A percentile compares a stretch with the other conserved stretches of the same genome.
Evolutionary conservation across 2,797 vertebrate genomes (phyloP).

Genomic region (Neosilurus hyrtlii): DNA sequence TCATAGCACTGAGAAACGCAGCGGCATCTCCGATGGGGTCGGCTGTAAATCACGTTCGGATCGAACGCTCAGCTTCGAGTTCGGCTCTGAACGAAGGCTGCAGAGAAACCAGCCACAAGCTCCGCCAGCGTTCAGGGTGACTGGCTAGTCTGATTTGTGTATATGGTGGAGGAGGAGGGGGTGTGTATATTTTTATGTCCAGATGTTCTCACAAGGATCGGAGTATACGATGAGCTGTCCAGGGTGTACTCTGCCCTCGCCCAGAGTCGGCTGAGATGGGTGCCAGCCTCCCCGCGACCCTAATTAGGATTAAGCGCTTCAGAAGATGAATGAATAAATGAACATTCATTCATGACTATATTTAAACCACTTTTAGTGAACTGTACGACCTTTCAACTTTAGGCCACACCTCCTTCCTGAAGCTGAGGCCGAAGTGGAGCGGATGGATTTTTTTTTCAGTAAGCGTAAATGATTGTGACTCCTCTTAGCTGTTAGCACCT

Average conservation of each 20-base stretch:
- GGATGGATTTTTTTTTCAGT: background rate
- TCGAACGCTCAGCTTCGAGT: conserved; percentile 17
- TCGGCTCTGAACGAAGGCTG: background rate
- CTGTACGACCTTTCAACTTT: background rate
- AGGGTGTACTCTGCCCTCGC: too few species aligned
- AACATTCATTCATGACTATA: too few species aligned
- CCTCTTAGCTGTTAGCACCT: background rate
- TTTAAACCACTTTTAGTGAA: background rate
- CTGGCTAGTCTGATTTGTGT: background rate
- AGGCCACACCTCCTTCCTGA: background rate
- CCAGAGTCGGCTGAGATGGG: too few species aligned
- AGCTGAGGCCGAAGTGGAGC: background rate
- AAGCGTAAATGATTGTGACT: background rate
- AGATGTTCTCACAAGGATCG: background rate
- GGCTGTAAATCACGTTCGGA: conserved; percentile 7
- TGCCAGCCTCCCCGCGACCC: too few species aligned
- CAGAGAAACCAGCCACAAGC: background rate
- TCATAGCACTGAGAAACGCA: background rate
- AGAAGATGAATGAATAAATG: too few species aligned
- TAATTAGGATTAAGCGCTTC: too few species aligned
- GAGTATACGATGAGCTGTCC: background rate
- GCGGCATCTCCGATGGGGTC: conserved; percentile 2
- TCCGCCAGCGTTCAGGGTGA: background rate
- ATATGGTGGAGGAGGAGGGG: too few species aligned
- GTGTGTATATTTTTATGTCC: too few species aligned